Base-by-base conservation (phyloP, 2,113 vertebrate species). In the Lagopus muta region DNA sequence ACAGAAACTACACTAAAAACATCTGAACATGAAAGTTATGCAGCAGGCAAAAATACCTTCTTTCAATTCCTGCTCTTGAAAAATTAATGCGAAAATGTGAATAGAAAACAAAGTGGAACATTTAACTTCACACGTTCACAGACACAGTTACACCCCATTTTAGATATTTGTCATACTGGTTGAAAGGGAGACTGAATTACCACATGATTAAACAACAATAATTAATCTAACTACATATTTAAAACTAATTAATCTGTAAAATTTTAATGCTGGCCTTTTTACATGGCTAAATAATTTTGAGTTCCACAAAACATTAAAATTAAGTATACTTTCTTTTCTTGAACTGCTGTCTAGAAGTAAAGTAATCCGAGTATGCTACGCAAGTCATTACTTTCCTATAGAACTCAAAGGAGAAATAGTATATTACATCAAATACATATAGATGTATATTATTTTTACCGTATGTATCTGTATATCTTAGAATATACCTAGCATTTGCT, bases 221-320 rank as follows among this genome's bases (percentile, higher is more conserved):
- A 79, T 80, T 82, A 4, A 89, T 55, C 45, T 85, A 95, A 89
- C 28, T 87, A 48, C 82, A 74, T 73, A 85, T 85, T 93, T 93
- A 8, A 89, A 87, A 62, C 55, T 27, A 81, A 94, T 86, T 93
- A 76, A 67, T 86, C 88, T 60, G 43, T 10, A 82, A 34, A 85
- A 84, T 19, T 54, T 62, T 85, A 80, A 92, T 62, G 55, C 11
- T 85, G 89, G n/a, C 13, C 32, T 91, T 92, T 84, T 91, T 61
- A 89, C n/a, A 62, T 62, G 50, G 80, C 78, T 86, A 93, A 93
- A 34, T 82, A 87, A 87, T 76, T 91, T 18, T 36, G 50, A 20
- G 30, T 61, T 87, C 78, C 58, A 78, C 1, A 73, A 36, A 81
- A 82, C 30, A 72, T 32, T 43, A 21, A 89, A 40, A 75, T 75